Percentiles rank a stretch among this genome's conserved stretches.
These are phyloP conservation scores for Kradibia gibbosae DNA, from an alignment of 1,140 invertebrate genomes.

Conservation along the genomic window DNA sequence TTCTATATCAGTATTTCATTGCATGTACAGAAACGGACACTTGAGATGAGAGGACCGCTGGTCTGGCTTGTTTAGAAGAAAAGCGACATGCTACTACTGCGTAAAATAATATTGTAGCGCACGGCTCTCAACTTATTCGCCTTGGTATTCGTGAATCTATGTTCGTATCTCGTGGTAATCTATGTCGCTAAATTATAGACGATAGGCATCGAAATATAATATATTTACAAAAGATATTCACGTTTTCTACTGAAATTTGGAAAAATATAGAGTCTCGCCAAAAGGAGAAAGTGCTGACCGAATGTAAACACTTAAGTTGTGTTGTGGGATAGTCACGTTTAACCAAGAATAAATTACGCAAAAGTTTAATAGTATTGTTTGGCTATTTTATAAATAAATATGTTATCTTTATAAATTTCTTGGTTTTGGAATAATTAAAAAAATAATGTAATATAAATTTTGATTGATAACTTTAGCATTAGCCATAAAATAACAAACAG, in stretches of 20 bases:
- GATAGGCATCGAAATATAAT: neutral
- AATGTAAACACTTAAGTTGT: slow-evolving; percentile 27
- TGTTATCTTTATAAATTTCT: too few relatives aligned
- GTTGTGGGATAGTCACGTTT: neutral
- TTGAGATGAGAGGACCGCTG: slow-evolving; percentile 40
- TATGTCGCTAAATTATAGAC: too few relatives aligned
- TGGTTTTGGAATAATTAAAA: too few relatives aligned
- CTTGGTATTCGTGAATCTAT: neutral
- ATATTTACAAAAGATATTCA: neutral
- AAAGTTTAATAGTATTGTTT: too few relatives aligned
- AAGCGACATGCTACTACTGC: slow-evolving; percentile 3
- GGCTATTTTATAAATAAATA: too few relatives aligned
- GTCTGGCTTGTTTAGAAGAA: slow-evolving; percentile 41
- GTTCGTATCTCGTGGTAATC: too few relatives aligned
- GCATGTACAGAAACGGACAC: neutral
- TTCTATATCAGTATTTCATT: neutral
- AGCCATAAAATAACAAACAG: too few relatives aligned
- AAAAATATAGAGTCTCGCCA: neutral
- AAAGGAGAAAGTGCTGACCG: slow-evolving; percentile 29
- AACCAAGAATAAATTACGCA: neutral
- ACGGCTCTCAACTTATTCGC: slow-evolving; percentile 15
- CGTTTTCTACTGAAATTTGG: slow-evolving; percentile 1
- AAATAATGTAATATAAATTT: too few relatives aligned
- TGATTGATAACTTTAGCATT: too few relatives aligned
- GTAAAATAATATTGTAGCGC: slow-evolving; percentile 10